These are phyloP conservation scores for Triplophysa rosa DNA, from an alignment of 2,113 vertebrate genomes.

Conservation along the genomic window DNA sequence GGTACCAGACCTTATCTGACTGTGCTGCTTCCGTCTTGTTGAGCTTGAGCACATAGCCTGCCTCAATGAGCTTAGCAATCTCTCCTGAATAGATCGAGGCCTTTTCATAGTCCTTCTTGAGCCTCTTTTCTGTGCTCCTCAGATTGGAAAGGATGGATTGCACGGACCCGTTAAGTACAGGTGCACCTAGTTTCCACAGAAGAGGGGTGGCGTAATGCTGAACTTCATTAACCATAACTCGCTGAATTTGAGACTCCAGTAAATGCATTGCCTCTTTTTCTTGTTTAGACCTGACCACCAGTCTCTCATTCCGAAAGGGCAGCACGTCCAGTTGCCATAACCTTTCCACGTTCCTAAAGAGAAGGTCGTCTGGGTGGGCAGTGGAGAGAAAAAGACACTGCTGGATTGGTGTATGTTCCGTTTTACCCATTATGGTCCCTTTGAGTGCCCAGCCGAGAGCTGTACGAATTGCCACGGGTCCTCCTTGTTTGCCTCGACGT, in stretches of 20 bases:
- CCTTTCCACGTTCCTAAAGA: background rate
- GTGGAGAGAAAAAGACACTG: background rate
- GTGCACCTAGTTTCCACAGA: background rate
- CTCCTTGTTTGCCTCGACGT: background rate
- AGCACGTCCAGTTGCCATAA: background rate
- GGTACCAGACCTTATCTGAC: background rate
- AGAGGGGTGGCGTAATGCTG: background rate
- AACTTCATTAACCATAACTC: background rate
- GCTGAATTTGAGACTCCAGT: background rate
- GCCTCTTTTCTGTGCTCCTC: background rate
- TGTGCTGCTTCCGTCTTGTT: background rate
- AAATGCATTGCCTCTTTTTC: background rate
- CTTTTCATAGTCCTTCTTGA: background rate
- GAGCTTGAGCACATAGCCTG: background rate
- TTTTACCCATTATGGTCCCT: background rate
- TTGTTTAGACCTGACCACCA: background rate
- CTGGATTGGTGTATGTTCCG: background rate
- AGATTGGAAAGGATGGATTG: background rate
- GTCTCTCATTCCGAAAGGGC: constrained; percentile 2
- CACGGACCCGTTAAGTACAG: background rate
- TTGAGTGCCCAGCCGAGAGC: background rate
- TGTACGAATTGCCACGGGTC: background rate
- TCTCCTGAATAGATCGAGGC: background rate
- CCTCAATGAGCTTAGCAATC: background rate
- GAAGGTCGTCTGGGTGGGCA: background rate